Conservation (phyloP, 2,113 vertebrate species). For the Pagrus major region DNA sequence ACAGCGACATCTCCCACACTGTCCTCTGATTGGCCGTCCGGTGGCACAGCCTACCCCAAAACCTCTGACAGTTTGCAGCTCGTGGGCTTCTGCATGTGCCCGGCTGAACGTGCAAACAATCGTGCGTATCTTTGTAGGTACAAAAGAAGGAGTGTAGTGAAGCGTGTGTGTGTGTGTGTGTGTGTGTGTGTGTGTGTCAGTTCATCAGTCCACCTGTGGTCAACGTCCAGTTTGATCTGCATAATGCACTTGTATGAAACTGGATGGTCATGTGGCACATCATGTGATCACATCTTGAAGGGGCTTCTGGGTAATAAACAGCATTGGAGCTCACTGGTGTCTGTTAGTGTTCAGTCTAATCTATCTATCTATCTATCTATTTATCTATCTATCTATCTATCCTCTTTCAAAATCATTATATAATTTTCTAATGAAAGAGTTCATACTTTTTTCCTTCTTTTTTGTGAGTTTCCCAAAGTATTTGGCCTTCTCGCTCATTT, state of each 20-base stretch:
- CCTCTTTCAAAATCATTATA: neutral
- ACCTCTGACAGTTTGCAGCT: constrained; percentile 14
- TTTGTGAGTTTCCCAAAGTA: no score
- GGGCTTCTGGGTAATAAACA: constrained; percentile 49
- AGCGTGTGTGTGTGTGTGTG: neutral
- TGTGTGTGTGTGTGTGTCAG: constrained; percentile 1
- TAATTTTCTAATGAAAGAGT: neutral
- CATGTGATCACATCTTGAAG: constrained; percentile 46
- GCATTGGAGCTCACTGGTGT: neutral
- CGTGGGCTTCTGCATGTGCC: constrained; percentile 3
- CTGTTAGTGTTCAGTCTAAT: constrained; percentile 27
- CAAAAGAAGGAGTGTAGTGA: neutral
- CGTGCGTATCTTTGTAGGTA: neutral
- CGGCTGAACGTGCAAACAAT: constrained; percentile 45
- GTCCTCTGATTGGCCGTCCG: constrained; percentile 54
- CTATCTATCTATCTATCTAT: neutral
- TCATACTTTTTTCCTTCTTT: neutral
- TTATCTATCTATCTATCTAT: no score
- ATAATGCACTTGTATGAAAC: neutral
- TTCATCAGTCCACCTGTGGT: neutral
- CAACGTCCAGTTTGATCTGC: neutral
- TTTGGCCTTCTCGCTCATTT: neutral
- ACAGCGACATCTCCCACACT: constrained; percentile 23
- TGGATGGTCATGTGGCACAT: constrained; percentile 22
- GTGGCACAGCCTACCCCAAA: constrained; percentile 62